These are phyloP conservation scores for Drosophila algonquin DNA, from an alignment of 2,888 invertebrate genomes.

Conservation along the genomic window DNA sequence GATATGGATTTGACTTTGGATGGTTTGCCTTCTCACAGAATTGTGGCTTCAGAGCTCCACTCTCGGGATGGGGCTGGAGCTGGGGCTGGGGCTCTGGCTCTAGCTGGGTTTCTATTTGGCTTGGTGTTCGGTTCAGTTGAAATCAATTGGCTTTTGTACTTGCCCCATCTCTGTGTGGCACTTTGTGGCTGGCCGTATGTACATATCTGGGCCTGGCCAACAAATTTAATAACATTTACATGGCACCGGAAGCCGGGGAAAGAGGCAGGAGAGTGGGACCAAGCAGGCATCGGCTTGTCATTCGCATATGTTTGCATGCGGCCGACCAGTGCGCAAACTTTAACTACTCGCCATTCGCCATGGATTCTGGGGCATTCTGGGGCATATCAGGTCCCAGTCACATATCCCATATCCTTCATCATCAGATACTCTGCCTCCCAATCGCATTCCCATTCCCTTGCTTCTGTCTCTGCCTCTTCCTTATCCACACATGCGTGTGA, in stretches of 20 bases:
- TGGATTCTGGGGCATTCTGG: not conserved
- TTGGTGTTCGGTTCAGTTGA: constrained; percentile 31
- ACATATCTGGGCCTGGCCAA: constrained; percentile 27
- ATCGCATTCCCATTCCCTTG: not conserved
- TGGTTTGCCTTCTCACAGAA: constrained; percentile 4
- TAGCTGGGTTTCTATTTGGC: not conserved
- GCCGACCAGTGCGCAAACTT: constrained; percentile 28
- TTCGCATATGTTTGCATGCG: constrained; percentile 42
- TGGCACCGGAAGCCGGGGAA: constrained; percentile 6
- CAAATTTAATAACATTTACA: constrained; percentile 45
- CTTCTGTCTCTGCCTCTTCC: constrained; percentile 1
- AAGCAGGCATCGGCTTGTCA: constrained; percentile 38
- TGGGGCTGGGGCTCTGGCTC: not conserved
- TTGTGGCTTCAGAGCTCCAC: not conserved
- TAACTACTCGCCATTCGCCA: constrained; percentile 35
- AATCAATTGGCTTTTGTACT: constrained; percentile 45
- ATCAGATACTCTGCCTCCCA: not conserved
- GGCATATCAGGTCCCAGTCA: constrained; percentile 16
- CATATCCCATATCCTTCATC: not conserved
- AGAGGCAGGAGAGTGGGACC: not conserved
- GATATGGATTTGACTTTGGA: constrained; percentile 53
- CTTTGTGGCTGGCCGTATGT: constrained; percentile 16
- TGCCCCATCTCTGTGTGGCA: not conserved
- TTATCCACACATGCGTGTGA: constrained; percentile 58
- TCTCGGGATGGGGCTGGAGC: not conserved